phyloP scores from a whole-genome alignment of 2,797 vertebrate species.

The Poecilia wingei region DNA sequence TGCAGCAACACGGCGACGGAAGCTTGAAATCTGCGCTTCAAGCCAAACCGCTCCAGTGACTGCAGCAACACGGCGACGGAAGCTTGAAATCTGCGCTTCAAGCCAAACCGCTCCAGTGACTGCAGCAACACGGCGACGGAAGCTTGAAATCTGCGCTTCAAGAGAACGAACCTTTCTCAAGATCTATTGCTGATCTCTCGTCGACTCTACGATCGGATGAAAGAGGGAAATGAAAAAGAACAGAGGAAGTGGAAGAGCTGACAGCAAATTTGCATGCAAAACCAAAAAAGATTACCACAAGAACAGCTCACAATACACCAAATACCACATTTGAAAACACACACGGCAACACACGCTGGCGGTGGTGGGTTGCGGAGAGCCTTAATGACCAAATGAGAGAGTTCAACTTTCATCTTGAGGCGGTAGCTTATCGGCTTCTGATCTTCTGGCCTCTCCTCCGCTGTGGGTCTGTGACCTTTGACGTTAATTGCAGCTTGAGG shows the following conservation, averaged over 20 bases:
- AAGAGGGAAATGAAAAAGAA: conserved; percentile 42
- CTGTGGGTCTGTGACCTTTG: conserved; percentile 34
- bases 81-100: neutral
- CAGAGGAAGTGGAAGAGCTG: conserved; percentile 29
- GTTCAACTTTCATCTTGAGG: conserved; percentile 9
- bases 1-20: neutral
- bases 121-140: neutral
- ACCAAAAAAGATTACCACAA: neutral
- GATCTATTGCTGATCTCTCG: neutral
- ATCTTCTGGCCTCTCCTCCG: conserved; percentile 21
- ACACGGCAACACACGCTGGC: neutral
- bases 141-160: neutral
- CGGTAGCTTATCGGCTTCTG: conserved; percentile 20
- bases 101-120: neutral
- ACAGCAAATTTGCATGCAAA: conserved; percentile 16
- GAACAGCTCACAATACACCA: conserved; percentile 1
- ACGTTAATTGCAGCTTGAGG: conserved; percentile 24
- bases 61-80: neutral
- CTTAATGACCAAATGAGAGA: neutral
- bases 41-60: neutral
- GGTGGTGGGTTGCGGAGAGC: neutral
- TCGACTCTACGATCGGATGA: neutral
- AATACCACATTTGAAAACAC: neutral
- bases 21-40: neutral
- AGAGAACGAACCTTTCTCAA: neutral